phyloP scores from a whole-genome alignment of 2,888 invertebrate species.

The Chelonus formosanus region DNA sequence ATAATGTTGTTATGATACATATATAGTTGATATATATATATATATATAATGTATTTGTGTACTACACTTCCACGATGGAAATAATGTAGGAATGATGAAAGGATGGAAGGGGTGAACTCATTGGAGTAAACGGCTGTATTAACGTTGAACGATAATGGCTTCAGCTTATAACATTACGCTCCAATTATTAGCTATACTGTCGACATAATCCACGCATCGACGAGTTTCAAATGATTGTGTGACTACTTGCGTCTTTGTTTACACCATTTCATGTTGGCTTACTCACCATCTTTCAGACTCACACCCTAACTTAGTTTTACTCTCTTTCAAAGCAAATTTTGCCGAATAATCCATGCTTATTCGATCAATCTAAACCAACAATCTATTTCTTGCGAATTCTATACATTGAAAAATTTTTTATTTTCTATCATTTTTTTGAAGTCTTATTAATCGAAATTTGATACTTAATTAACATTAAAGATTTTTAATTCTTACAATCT shows the following conservation, averaged over 20 bases:
- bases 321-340: too few relatives aligned
- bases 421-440: too few relatives aligned
- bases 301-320: too few relatives aligned
- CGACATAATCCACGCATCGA: constrained; percentile 33
- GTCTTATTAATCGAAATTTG: too few relatives aligned
- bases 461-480: too few relatives aligned
- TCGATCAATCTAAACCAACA: too few relatives aligned
- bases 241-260: constrained; percentile 4
- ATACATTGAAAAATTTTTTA: too few relatives aligned
- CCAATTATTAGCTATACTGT: constrained; percentile 28
- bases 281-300: constrained; percentile 1
- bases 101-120: not conserved
- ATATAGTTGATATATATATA: not conserved
- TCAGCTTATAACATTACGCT: constrained; percentile 28
- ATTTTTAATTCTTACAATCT: too few relatives aligned
- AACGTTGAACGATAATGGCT: constrained; percentile 28
- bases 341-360: too few relatives aligned
- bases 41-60: too few relatives aligned
- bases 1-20: not conserved
- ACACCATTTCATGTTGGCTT: not conserved
- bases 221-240: constrained; percentile 22
- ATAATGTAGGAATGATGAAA: not conserved
- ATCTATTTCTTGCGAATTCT: too few relatives aligned
- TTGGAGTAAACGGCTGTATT: constrained; percentile 22
- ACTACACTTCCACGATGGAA: too few relatives aligned